Base-by-base conservation (phyloP, 2,888 invertebrate genomes). In the Cetonia aurata region DNA sequence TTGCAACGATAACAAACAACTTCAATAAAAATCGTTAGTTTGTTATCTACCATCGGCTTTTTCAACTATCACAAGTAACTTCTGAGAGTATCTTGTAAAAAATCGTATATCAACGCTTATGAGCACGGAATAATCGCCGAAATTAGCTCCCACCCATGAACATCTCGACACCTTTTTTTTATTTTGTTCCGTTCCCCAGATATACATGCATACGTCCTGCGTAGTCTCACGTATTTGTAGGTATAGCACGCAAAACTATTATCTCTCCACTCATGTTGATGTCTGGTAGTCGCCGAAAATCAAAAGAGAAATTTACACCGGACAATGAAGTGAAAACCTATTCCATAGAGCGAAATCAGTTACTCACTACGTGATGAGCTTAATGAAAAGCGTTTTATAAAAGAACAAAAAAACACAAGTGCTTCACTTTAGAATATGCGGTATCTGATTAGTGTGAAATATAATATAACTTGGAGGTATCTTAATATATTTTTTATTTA, bases 401-500 rank as follows among this genome's bases (percentile, higher is more conserved):
- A 25, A 25, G 25, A 33, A 42, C 33, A 50, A 60, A 46, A 65
- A 9, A 13, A 33, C 25, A 65, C 15, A 65, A n/a, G n/a, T n/a
- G n/a, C 37, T 17, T 13, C 37, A 31, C 17, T 8, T 37, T 65
- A 65, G 50, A 19, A 65, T 52, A 37, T 15, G 50, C 37, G 48
- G 9, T n/a, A 33, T 50, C 1, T 33, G 8, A n/a, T 31, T 56
- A 33, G 3, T 37, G 33, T 48, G 3, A 48, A 48, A n/a, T 15
- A 48, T 10, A 48, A 13, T 48, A 37, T 37, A 1, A 3, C 8
- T 3, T 37, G 2, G 1, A 15, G 13, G 13, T 48, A 17, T 17
- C 13, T 6, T 48, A n/a, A 48, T 48, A 9, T 48, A 10, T 48
- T 67, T 53, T 44, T 52, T 59, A 8, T 50, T 73, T 78, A 76